Evolutionary conservation across 2,888 invertebrate species (phyloP), one percentile per base, ranked within the genome.

Genomic region (Epirrita christyi): DNA sequence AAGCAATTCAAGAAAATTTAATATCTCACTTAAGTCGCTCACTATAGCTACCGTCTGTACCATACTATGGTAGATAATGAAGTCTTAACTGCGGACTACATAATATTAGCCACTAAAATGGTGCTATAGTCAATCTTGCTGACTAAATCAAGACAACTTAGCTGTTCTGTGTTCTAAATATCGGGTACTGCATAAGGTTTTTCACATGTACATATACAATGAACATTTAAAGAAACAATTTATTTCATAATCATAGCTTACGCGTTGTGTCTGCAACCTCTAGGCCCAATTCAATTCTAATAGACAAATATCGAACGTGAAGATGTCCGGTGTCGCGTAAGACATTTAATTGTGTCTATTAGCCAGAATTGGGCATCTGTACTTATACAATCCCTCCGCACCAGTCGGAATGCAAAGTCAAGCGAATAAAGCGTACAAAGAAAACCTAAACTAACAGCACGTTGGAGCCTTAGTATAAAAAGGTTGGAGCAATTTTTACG

Each of bases 371-470:
- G 27, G 37, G 21, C 42, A 11, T 43, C 40, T 51, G 36, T 40
- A 52, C 42, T 38, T 40, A 36, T 55, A 57, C 59, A 38, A 54
- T 37, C 44, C 27, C 40, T 45, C 46, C 88, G 88, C 90, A 91
- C 91, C 91, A 89, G 90, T 81, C 90, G 88, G 88, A 90, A 90
- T 90, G 88, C 88, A 88, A 71, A 86, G 81, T 85, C 78, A 86
- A 89, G 88, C 89, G 81, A 83, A 76, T 77, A 79, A 91, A 89
- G 89, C 90, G 78, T 88, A 84, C 81, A 83, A 84, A 78, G 29
- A 42, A 11, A 55, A 51, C 59, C 28, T 55, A 59, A 51, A 51
- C 55, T 76, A 73, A 59, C 78, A 78, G 76, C 72, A 76, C 75
- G 76, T 76, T 72, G 63, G 73, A 79, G 72, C 76, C 68, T n/a